Percentiles rank a stretch among this genome's conserved stretches.
phyloP scores from a whole-genome alignment of 1,140 invertebrate species.

The Euura saliciscinereae region DNA sequence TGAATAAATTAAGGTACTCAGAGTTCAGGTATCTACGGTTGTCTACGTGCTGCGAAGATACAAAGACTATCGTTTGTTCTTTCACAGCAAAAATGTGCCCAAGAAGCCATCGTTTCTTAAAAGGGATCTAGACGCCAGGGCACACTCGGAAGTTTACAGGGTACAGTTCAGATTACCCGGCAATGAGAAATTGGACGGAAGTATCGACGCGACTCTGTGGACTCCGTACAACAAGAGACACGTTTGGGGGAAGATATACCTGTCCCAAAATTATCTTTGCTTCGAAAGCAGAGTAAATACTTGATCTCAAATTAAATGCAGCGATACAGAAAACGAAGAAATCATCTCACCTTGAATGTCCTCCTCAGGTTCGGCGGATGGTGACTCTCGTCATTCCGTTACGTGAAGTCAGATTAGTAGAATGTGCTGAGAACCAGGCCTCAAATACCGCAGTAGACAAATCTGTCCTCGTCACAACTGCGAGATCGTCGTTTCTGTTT shows the following conservation, averaged over 20 bases:
- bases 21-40: no score
- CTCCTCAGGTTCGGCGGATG: conserved; percentile 75
- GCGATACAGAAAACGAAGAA: neutral
- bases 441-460: conserved; percentile 70
- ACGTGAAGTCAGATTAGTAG: conserved; percentile 75
- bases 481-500: conserved; percentile 87
- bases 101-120: conserved; percentile 90
- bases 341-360: conserved; percentile 8
- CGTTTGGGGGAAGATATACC: conserved; percentile 87
- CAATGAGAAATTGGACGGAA: conserved; percentile 91
- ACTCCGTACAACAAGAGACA: conserved; percentile 95
- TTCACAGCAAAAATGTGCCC: conserved; percentile 76
- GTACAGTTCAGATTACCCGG: conserved; percentile 85
- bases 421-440: conserved; percentile 73
- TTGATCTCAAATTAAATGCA: conserved; percentile 5
- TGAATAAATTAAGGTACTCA: conserved; percentile 76
- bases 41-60: no score
- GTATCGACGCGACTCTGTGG: conserved; percentile 87
- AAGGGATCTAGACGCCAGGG: conserved; percentile 92
- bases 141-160: conserved; percentile 87
- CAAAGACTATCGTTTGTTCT: conserved; percentile 22
- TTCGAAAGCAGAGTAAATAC: conserved; percentile 89
- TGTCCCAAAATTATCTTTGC: conserved; percentile 95
- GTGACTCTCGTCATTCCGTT: conserved; percentile 90
- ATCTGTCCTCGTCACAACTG: conserved; percentile 85